Percentiles rank a stretch among this genome's conserved stretches.
Evolutionary conservation across 2,113 vertebrate genomes (phyloP).

Genomic region (Pelmatolapia mariae): DNA sequence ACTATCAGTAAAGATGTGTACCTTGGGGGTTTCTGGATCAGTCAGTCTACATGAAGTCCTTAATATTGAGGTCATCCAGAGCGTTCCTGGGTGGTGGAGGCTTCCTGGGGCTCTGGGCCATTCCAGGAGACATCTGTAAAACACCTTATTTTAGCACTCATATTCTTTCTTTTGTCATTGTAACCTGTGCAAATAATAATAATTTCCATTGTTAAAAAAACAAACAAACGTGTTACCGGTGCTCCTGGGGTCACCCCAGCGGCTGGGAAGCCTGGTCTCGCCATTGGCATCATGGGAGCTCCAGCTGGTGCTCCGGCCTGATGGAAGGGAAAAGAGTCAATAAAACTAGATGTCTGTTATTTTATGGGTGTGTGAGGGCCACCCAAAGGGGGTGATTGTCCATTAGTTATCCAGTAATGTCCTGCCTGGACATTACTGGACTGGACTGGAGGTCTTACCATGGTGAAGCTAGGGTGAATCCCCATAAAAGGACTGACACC

Average conservation of each 20-base stretch:
- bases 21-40: conserved; percentile 52
- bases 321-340: background rate
- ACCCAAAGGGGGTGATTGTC: conserved; percentile 34
- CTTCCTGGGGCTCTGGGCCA: conserved; percentile 93
- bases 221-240: conserved; percentile 59
- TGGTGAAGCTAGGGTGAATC: conserved; percentile 80
- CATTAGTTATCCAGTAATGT: conserved; percentile 48
- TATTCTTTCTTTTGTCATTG: background rate
- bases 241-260: conserved; percentile 66
- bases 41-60: conserved; percentile 96
- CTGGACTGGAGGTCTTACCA: conserved; percentile 78
- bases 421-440: conserved; percentile 33
- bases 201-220: background rate
- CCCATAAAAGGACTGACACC: conserved; percentile 70
- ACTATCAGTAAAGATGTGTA: background rate
- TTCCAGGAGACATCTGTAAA: conserved; percentile 73
- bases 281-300: conserved; percentile 90
- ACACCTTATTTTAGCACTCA: background rate
- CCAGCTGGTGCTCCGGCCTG: conserved; percentile 82
- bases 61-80: conserved; percentile 99
- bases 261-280: conserved; percentile 87
- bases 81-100: conserved; percentile 93
- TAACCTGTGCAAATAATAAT: background rate
- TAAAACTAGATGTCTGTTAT: conserved; percentile 13
- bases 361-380: background rate